These are phyloP conservation scores for Drosophila greeni DNA, from an alignment of 2,888 invertebrate species.

Conservation along the genomic window DNA sequence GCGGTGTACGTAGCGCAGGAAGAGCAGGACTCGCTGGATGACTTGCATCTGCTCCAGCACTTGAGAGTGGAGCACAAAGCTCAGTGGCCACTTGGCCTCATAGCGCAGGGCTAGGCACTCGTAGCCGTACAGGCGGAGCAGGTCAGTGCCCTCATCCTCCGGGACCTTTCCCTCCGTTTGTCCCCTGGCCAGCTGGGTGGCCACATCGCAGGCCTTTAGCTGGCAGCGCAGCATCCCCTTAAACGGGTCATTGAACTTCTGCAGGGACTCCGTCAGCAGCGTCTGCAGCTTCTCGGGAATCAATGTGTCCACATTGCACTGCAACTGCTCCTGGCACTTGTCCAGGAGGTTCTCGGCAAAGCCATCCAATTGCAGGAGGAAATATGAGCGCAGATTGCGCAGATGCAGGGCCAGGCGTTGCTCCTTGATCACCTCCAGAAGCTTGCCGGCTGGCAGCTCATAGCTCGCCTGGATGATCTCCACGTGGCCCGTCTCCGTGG, in stretches of 20 bases:
- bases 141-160: constrained; percentile 1
- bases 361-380: constrained; percentile 43
- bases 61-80: constrained; percentile 47
- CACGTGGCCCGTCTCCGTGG: constrained; percentile 21
- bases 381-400: constrained; percentile 43
- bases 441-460: constrained; percentile 47
- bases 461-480: constrained; percentile 47
- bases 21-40: constrained; percentile 56
- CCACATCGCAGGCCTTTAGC: constrained; percentile 40
- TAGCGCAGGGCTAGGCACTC: constrained; percentile 50
- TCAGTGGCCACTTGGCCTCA: constrained; percentile 55
- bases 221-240: constrained; percentile 48
- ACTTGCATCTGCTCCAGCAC: constrained; percentile 50
- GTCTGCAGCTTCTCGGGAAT: constrained; percentile 39
- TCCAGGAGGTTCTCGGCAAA: constrained; percentile 34
- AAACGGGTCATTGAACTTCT: constrained; percentile 34
- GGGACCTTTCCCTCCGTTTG: background rate
- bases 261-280: constrained; percentile 26
- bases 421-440: constrained; percentile 41
- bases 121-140: constrained; percentile 36
- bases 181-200: constrained; percentile 36
- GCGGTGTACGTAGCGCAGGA: constrained; percentile 49
- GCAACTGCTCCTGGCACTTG: constrained; percentile 24
- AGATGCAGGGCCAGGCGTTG: constrained; percentile 42
- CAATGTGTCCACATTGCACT: constrained; percentile 31